Evolutionary conservation across 2,797 vertebrate genomes (phyloP).

Genomic region (Poecilia wingei): DNA sequence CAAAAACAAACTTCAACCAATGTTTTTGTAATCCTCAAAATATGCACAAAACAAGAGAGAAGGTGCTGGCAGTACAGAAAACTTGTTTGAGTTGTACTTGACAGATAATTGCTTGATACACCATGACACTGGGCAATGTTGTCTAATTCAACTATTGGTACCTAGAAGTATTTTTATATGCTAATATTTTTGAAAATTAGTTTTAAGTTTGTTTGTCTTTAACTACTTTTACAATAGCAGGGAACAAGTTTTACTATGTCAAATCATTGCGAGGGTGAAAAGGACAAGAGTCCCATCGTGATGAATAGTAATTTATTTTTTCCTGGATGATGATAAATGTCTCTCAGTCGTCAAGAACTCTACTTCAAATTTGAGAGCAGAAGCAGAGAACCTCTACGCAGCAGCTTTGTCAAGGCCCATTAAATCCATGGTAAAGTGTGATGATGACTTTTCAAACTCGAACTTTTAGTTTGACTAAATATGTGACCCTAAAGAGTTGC

Average conservation of each 20-base stretch:
- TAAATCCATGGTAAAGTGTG: not conserved
- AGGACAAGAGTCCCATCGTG: not conserved
- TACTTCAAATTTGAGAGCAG: constrained; percentile 9
- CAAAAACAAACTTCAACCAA: not conserved
- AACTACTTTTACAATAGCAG: not conserved
- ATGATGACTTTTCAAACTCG: not conserved
- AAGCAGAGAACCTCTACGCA: not conserved
- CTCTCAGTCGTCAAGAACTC: not conserved
- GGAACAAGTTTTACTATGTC: not conserved
- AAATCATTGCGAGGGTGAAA: not conserved
- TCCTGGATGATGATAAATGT: not conserved
- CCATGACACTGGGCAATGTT: not conserved
- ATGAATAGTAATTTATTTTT: not conserved
- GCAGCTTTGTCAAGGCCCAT: not conserved
- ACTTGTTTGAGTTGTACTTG: not conserved
- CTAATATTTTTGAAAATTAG: not conserved
- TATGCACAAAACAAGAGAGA: not conserved
- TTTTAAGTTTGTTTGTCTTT: not conserved
- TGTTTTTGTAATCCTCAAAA: not conserved
- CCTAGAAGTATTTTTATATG: not conserved
- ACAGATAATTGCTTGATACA: not conserved
- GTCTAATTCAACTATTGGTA: not conserved
- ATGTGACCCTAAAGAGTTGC: not conserved
- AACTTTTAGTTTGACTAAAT: not conserved
- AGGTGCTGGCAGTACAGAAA: not conserved